These are phyloP conservation scores for Tamandua tetradactyla DNA, from an alignment of 2,797 vertebrate species.

Conservation along the genomic window DNA sequence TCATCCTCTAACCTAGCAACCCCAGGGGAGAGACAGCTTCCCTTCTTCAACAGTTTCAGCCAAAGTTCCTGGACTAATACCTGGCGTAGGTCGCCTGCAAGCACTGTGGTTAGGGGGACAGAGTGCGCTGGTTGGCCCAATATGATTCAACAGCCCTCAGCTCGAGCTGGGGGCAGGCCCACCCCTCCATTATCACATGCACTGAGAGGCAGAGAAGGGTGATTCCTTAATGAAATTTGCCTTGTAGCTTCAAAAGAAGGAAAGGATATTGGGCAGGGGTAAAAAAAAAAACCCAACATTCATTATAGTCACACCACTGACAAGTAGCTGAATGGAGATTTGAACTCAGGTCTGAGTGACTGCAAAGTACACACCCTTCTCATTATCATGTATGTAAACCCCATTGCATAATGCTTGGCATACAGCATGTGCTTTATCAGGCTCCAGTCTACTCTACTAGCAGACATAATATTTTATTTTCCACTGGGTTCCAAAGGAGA, in stretches of 20 bases:
- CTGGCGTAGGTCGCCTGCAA: not conserved
- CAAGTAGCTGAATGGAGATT: not conserved
- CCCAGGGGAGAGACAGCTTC: not conserved
- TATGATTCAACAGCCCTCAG: not conserved
- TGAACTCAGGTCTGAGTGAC: not conserved
- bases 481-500: not conserved
- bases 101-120: not conserved
- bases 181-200: not conserved
- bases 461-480: slow-evolving; percentile 15
- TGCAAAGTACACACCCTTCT: not conserved
- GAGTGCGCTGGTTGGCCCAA: not conserved
- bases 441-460: not conserved
- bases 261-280: not conserved
- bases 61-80: not conserved
- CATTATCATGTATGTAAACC: not conserved
- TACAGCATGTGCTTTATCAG: not conserved
- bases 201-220: not conserved
- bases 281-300: not conserved
- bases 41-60: not conserved
- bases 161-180: not conserved
- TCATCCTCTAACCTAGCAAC: not conserved
- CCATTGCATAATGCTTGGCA: not conserved
- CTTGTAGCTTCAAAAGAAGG: not conserved
- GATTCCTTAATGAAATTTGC: not conserved
- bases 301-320: not conserved